Evolutionary conservation across 1,140 invertebrate genomes (phyloP), one percentile per base, ranked within the genome.

Genomic region (Probaryconus sp.): DNA sequence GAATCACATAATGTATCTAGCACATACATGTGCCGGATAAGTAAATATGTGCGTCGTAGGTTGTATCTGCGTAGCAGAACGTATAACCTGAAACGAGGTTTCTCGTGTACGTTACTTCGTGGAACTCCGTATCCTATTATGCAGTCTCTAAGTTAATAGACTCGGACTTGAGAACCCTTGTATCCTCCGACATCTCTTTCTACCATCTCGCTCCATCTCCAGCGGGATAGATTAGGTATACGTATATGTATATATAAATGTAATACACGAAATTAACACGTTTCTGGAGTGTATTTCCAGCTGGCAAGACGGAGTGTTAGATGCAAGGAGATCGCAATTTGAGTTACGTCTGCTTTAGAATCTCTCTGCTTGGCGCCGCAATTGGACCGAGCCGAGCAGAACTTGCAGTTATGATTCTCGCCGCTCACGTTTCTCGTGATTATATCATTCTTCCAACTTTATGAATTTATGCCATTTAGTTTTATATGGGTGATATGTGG

Each of bases 121-220:
- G 47, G 24, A 72, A 73, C 61, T 78, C 70, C 31, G 73, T 79
- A 77, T 80, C 77, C 79, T 58, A 81, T 80, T 76, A 77, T 77
- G 60, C 70, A 79, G 76, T 76, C 78, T 75, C 77, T 77, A 75
- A 79, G 76, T 77, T 76, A 79, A 81, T 79, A 68, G 76, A 81
- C 79, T 80, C 69, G 70, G 72, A 80, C 72, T 77, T 65, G 75
- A 68, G 72, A 53, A 77, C 16, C 65, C 60, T 76, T 40, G 60
- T 64, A 53, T 56, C 43, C 37, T 38, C 33, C 37, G 21, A 17
- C 7, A 9, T 13, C 20, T 18, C 35, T 40, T 61, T 11, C 53
- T 58, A 28, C 40, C 14, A 17, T 31, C 33, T 42, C 16, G 10
- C 43, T 33, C 17, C 13, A n/a, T 70, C 53, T 58, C 45, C 31